Percentiles rank a stretch among this genome's conserved stretches.
Evolutionary conservation across 1,140 invertebrate genomes (phyloP).

Genomic region (Temnothorax curvispinosus): DNA sequence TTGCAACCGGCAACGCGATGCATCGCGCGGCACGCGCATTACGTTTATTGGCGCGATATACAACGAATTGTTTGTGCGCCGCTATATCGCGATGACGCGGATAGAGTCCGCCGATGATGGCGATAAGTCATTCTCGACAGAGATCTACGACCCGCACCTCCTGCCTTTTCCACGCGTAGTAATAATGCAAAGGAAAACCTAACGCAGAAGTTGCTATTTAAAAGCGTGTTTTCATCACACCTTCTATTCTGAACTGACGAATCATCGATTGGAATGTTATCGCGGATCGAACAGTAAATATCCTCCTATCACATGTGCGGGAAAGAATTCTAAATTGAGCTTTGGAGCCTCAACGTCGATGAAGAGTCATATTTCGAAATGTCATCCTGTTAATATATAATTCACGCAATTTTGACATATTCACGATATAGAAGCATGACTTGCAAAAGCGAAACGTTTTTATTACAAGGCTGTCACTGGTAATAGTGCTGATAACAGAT

Average conservation of each 20-base stretch:
- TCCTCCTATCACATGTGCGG: background rate
- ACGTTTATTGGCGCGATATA: constrained; percentile 49
- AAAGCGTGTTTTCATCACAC: background rate
- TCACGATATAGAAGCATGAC: background rate
- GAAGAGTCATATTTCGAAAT: background rate
- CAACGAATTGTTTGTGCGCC: constrained; percentile 38
- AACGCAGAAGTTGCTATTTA: constrained; percentile 21
- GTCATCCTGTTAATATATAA: background rate
- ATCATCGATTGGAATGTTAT: constrained; percentile 28
- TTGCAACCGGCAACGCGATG: constrained; percentile 1
- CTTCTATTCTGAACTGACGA: background rate
- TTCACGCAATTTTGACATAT: background rate
- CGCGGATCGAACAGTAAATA: constrained; percentile 14
- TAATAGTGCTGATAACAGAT: background rate
- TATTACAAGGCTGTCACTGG: background rate
- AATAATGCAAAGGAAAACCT: constrained; percentile 1
- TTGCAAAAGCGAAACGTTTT: background rate
- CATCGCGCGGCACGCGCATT: background rate
- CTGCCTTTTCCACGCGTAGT: constrained; percentile 15
- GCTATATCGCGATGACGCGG: constrained; percentile 34
- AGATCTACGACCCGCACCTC: constrained; percentile 33
- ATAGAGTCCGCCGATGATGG: constrained; percentile 27
- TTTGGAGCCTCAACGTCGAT: background rate
- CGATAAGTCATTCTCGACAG: constrained; percentile 52
- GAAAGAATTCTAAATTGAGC: constrained; percentile 35